phyloP scores from a whole-genome alignment of 2,113 vertebrate species.

The Hippocampus barbouri region DNA sequence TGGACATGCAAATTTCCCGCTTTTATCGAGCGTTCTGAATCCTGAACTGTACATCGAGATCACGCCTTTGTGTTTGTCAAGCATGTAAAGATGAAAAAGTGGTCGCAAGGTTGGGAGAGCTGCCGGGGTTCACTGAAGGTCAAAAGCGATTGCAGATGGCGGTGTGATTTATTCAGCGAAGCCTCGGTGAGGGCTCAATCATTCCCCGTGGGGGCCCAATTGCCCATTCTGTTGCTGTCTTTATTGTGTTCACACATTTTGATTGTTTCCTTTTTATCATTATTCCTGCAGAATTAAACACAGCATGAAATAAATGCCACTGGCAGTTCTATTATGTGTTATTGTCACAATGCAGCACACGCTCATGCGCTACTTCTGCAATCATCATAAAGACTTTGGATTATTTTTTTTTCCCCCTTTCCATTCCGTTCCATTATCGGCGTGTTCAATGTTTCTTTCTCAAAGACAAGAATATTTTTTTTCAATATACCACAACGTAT shows the following conservation, averaged over 20 bases:
- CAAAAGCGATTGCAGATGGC: conserved; percentile 53
- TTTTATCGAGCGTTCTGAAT: background rate
- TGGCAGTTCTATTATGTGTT: conserved; percentile 66
- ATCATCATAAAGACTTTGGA: conserved; percentile 57
- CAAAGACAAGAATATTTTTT: conserved; percentile 19
- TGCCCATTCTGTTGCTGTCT: conserved; percentile 56
- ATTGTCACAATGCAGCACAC: conserved; percentile 62
- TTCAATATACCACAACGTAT: conserved; percentile 36
- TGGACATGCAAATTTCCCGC: conserved; percentile 4
- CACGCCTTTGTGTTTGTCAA: background rate
- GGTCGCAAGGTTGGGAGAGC: conserved; percentile 16
- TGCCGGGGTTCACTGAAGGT: conserved; percentile 41
- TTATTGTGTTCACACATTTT: conserved; percentile 68
- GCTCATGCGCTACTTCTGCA: conserved; percentile 45
- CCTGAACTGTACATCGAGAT: background rate
- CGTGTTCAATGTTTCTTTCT: conserved; percentile 19
- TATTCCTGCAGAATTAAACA: conserved; percentile 75
- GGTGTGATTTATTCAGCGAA: conserved; percentile 62
- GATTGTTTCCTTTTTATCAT: conserved; percentile 74
- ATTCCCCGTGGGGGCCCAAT: conserved; percentile 63
- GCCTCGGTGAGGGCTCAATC: conserved; percentile 64
- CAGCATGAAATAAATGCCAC: conserved; percentile 73
- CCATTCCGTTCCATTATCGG: conserved; percentile 41
- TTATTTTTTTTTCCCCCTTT: conserved; percentile 26
- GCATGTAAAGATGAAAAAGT: conserved; percentile 1